These are phyloP conservation scores for Saturnia pavonia DNA, from an alignment of 2,888 invertebrate genomes.

Conservation along the genomic window DNA sequence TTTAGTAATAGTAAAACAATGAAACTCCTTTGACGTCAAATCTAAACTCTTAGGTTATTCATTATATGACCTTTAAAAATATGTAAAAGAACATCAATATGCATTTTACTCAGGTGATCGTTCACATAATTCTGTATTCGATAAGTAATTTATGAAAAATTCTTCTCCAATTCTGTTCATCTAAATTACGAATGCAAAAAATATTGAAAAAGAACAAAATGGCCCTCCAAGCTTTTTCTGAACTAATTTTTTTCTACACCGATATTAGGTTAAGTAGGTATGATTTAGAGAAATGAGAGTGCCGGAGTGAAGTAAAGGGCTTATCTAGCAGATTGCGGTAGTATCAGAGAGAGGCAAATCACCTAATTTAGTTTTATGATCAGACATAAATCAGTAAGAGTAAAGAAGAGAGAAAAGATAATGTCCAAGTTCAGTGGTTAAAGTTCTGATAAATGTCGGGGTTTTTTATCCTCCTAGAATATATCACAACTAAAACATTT, in stretches of 20 bases:
- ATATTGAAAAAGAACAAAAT: constrained; percentile 17
- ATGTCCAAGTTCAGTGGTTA: neutral
- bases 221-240: constrained; percentile 3
- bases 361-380: constrained; percentile 17
- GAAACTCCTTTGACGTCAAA: too few species aligned
- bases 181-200: constrained; percentile 19
- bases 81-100: neutral
- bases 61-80: neutral
- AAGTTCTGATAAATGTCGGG: neutral
- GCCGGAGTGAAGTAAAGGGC: constrained; percentile 15
- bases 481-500: too few species aligned
- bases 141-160: neutral
- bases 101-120: neutral
- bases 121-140: neutral
- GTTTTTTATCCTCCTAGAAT: too few species aligned
- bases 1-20: too few species aligned
- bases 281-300: constrained; percentile 15
- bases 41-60: neutral
- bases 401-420: neutral
- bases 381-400: constrained; percentile 15
- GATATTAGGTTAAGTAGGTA: constrained; percentile 13
- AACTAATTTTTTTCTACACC: constrained; percentile 8
- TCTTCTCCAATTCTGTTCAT: neutral
- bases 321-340: constrained; percentile 21
- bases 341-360: constrained; percentile 15